Evolutionary conservation across 2,113 vertebrate genomes (phyloP).

Genomic region (Boulengerochromis microlepis): DNA sequence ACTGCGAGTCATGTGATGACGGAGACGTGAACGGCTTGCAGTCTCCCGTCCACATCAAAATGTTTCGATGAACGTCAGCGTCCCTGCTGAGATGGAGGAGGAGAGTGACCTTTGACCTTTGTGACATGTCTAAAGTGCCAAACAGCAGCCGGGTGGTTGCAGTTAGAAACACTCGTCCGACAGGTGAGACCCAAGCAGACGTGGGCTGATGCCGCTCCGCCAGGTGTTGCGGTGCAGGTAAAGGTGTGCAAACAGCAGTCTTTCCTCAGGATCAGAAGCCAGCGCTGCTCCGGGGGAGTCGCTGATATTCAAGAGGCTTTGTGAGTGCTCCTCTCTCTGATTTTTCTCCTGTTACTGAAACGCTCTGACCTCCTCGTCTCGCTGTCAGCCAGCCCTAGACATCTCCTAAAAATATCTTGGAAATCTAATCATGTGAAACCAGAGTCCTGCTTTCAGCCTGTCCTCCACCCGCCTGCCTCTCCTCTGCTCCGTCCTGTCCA

Average conservation of each 20-base stretch:
- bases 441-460: not conserved
- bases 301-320: rapidly evolving
- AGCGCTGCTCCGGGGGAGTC: rapidly evolving
- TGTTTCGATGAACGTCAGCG: not conserved
- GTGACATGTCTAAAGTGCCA: not conserved
- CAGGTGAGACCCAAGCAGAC: not conserved
- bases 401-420: slow-evolving; percentile 13
- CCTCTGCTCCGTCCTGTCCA: not conserved
- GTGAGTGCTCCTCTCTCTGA: not conserved
- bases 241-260: not conserved
- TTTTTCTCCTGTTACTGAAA: not conserved
- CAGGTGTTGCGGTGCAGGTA: rapidly evolving
- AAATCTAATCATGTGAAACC: slow-evolving; percentile 30
- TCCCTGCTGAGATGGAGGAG: not conserved
- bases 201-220: not conserved
- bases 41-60: not conserved
- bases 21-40: not conserved
- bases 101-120: not conserved
- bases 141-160: not conserved
- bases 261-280: not conserved
- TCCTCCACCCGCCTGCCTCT: not conserved
- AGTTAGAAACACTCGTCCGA: not conserved
- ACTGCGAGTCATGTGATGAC: not conserved
- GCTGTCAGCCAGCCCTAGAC: not conserved
- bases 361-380: not conserved